A percentile compares a stretch with the other conserved stretches of the same genome.
These are phyloP conservation scores for Chaetops frenatus DNA, from an alignment of 2,113 vertebrate species.

Conservation along the genomic window DNA sequence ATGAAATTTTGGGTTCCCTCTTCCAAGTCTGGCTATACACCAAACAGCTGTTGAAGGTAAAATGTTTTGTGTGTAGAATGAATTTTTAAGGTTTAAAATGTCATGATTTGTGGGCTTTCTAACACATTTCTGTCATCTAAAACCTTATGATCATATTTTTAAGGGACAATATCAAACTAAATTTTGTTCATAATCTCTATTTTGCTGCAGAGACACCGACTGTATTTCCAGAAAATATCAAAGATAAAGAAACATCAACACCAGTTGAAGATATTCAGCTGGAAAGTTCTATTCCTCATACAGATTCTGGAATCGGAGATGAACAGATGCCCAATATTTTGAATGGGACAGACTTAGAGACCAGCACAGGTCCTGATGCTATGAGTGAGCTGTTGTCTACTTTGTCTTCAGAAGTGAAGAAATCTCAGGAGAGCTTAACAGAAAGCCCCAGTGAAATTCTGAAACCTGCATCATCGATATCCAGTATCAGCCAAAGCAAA, in stretches of 20 bases:
- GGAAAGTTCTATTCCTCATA: constrained; percentile 81
- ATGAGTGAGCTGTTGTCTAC: constrained; percentile 85
- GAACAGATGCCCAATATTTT: constrained; percentile 81
- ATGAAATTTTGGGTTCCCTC: background rate
- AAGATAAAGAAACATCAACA: constrained; percentile 75
- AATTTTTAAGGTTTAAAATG: background rate
- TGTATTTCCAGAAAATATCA: constrained; percentile 76
- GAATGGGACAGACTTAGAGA: constrained; percentile 83
- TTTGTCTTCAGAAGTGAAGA: constrained; percentile 86
- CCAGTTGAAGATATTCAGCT: constrained; percentile 76
- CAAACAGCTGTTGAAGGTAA: background rate
- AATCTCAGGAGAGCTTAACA: constrained; percentile 83
- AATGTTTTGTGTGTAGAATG: background rate
- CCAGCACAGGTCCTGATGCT: constrained; percentile 72
- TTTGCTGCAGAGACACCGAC: constrained; percentile 78
- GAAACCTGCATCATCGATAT: constrained; percentile 81
- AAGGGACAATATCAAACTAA: background rate
- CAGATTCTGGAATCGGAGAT: constrained; percentile 88
- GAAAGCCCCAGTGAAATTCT: constrained; percentile 80
- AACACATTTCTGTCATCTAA: background rate
- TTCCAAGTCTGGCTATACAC: background rate
- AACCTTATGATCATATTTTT: background rate
- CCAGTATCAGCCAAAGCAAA: constrained; percentile 88
- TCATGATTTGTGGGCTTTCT: background rate
- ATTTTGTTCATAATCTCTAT: constrained; percentile 31